Base-by-base conservation (phyloP, 2,888 invertebrate genomes). In the Andricus quercusramuli region DNA sequence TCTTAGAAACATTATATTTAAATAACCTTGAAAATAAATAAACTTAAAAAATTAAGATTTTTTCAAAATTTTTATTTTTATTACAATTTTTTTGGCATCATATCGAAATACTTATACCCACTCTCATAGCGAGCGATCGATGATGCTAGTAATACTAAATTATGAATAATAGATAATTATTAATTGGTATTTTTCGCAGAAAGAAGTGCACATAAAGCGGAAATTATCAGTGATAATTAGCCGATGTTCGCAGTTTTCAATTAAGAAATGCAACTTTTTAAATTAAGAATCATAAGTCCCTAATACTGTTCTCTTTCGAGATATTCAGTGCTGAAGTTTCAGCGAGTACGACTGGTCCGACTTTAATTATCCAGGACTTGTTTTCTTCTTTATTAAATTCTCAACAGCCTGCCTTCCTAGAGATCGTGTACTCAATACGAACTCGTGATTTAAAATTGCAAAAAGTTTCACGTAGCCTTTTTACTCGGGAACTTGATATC, bases 321-420 rank as follows among this genome's bases (percentile, higher is more conserved):
- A 74, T 74, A 74, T 74, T 74, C 74, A 59, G 74, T 37, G 74
- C 56, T 74, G 32, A 74, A 74, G 74, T 74, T 74, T 59, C 74
- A 74, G 56, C 56, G 70, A 74, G 74, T 56, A 74, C 74, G 74
- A 74, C 74, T 56, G 56, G 74, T 74, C 74, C 37, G 74, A 74
- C 74, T 74, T 74, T 74, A 74, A 74, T 74, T 74, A 74, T 74
- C 56, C 74, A 74, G 56, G 74, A 74, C 74, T 74, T 74, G 74
- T 74, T 74, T 74, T 74, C 74, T 74, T 56, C 74, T 74, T 74
- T 74, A 74, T 74, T 74, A 74, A 74, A 74, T 74, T 74, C 74
- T 74, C 74, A 74, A 59, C 74, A 74, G 74, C 56, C 74, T 56
- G 56, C 74, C 74, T 74, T 74, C 56, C 74, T 51, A 56, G 74